Base-by-base conservation (phyloP, 2,888 invertebrate genomes). In the Eutolmus rufibarbis region DNA sequence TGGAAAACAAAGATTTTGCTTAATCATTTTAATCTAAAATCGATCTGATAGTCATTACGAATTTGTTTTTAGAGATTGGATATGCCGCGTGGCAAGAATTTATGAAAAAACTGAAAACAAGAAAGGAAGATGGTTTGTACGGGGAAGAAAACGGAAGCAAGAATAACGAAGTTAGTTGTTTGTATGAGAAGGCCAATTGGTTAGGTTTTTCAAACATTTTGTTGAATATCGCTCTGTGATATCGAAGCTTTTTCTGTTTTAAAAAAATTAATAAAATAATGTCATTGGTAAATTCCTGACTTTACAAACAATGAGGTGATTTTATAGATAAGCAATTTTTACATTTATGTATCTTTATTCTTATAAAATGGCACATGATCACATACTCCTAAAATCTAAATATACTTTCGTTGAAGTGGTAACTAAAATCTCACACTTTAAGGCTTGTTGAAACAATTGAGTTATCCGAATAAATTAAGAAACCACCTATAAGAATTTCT, bases 401-500 rank as follows among this genome's bases (percentile, higher is more conserved):
- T 40, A 8, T 40, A 28, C 19, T 23, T 87, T 87, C 78, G 74
- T 66, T 87, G 78, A 87, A 85, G 74, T 46, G 85, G 81, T 86
- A 86, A 57, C 84, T 84, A 37, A 84, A 84, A 74, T 84, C 74
- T 66, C 56, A 78, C 56, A 78, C 34, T 51, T 40, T 77, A 43
- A 51, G 56, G n/a, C 77, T 87, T 86, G 57, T 82, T 76, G 23
- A 51, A 34, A 56, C 85, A 88, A 46, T 87, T 51, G n/a, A 8
- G 85, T 76, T 89, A 89, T 88, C 90, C 90, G 87, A 90, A 88
- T 78, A 89, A 88, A 86, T 89, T 88, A 43, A 89, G 87, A 85
- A 90, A 89, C 90, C 90, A 90, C 90, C 90, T 90, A 90, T 77
- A 89, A 89, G 88, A 88, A 87, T 56, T 31, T 82, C 34, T 79